Conservation (phyloP, 1,140 invertebrate species). For the Wiebesia pumilae region DNA sequence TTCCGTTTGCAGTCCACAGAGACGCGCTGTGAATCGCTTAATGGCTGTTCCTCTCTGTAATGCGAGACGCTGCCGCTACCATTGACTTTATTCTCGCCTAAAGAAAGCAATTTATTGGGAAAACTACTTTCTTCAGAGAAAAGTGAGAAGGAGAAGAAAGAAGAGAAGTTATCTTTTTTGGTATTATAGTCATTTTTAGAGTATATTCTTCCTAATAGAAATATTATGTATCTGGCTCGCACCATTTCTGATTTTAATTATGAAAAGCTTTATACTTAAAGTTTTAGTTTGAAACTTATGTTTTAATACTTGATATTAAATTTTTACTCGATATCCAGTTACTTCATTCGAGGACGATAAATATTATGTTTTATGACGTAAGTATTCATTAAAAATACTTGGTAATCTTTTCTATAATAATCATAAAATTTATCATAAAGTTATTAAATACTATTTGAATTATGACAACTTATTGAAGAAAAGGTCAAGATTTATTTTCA, state of each 20-base stretch:
- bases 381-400: neutral
- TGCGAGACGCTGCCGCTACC: neutral
- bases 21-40: conserved; percentile 55
- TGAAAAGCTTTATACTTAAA: neutral
- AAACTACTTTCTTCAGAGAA: conserved; percentile 38
- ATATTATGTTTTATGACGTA: neutral
- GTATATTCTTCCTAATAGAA: conserved; percentile 14
- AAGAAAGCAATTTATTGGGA: conserved; percentile 42
- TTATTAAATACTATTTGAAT: neutral
- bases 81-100: neutral
- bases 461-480: neutral
- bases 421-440: too few species aligned
- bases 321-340: neutral
- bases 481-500: neutral
- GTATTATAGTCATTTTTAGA: conserved; percentile 22
- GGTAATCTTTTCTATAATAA: neutral
- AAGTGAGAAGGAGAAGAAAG: neutral
- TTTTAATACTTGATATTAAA: neutral
- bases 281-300: neutral
- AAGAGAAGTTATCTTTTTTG: conserved; percentile 6
- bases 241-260: neutral
- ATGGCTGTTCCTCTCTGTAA: conserved; percentile 23
- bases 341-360: neutral
- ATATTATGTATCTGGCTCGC: conserved; percentile 4
- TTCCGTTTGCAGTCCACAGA: conserved; percentile 52